phyloP scores from a whole-genome alignment of 2,888 invertebrate species.

The Aspidiotus destructor region DNA sequence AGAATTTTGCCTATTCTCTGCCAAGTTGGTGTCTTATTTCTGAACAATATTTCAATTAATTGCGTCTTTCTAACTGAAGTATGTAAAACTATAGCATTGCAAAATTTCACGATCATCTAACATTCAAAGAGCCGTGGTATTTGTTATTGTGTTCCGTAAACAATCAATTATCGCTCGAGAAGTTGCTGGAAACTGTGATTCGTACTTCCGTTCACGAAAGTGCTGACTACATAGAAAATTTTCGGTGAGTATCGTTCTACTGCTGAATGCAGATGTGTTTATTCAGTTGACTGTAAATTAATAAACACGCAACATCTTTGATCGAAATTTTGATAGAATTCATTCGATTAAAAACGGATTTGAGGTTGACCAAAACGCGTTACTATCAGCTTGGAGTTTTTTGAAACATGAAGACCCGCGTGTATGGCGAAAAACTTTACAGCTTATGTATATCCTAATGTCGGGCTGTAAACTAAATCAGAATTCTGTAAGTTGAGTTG shows the following conservation, averaged over 20 bases:
- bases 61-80: too few relatives aligned
- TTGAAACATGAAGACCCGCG: constrained; percentile 7
- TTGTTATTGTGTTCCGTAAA: constrained; percentile 9
- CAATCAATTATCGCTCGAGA: neutral
- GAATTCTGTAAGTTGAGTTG: neutral
- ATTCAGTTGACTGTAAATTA: neutral
- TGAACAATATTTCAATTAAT: too few relatives aligned
- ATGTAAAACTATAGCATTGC: neutral
- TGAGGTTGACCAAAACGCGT: neutral
- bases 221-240: constrained; percentile 17
- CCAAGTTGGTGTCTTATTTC: constrained; percentile 6
- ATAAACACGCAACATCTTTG: neutral
- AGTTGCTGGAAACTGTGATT: neutral
- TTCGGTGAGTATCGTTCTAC: neutral
- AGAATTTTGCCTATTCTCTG: constrained; percentile 6
- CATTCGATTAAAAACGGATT: constrained; percentile 3
- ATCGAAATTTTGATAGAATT: neutral
- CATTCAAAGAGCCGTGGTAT: constrained; percentile 13
- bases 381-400: constrained; percentile 11
- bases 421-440: constrained; percentile 9
- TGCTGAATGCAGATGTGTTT: neutral
- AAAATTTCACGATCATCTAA: neutral
- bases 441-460: constrained; percentile 17
- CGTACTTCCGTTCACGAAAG: neutral
- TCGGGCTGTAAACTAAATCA: constrained; percentile 11